Conservation (phyloP, 2,888 invertebrate genomes). For the Orthosia incerta region DNA sequence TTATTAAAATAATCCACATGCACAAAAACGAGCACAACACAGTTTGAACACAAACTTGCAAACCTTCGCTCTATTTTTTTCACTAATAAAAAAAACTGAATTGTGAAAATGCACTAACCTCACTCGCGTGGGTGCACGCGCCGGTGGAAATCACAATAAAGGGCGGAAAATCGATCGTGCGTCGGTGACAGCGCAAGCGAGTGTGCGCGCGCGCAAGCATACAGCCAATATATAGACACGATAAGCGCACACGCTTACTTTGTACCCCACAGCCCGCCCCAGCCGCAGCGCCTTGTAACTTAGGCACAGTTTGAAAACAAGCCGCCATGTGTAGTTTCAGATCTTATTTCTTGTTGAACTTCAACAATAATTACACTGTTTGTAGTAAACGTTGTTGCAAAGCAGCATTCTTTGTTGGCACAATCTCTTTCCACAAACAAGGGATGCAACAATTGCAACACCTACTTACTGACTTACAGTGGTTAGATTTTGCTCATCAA, state of each 20-base stretch:
- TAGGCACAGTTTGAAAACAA: slow-evolving; percentile 50
- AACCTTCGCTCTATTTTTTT: slow-evolving; percentile 58
- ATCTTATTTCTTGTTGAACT: slow-evolving; percentile 34
- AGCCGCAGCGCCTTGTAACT: slow-evolving; percentile 46
- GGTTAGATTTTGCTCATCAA: not conserved
- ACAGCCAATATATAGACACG: slow-evolving; percentile 84
- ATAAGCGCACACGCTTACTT: slow-evolving; percentile 78
- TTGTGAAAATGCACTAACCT: slow-evolving; percentile 83
- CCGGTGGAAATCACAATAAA: slow-evolving; percentile 79
- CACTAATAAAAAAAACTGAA: slow-evolving; percentile 60
- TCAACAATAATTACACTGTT: slow-evolving; percentile 25
- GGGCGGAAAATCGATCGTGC: slow-evolving; percentile 83
- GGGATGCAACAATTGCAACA: slow-evolving; percentile 19
- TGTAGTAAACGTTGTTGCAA: slow-evolving; percentile 27
- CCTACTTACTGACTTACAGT: not conserved
- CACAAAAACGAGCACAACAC: slow-evolving; percentile 67
- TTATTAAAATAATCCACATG: slow-evolving; percentile 31
- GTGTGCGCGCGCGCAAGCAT: slow-evolving; percentile 87
- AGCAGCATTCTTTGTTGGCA: slow-evolving; percentile 15
- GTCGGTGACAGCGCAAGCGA: slow-evolving; percentile 81
- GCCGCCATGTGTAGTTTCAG: slow-evolving; percentile 11
- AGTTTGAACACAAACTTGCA: slow-evolving; percentile 56
- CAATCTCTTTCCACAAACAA: slow-evolving; percentile 32
- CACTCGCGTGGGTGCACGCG: slow-evolving; percentile 85
- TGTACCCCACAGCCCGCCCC: slow-evolving; percentile 63